Conservation (phyloP, 2,113 vertebrate genomes). For the Rhinogobius similis region DNA sequence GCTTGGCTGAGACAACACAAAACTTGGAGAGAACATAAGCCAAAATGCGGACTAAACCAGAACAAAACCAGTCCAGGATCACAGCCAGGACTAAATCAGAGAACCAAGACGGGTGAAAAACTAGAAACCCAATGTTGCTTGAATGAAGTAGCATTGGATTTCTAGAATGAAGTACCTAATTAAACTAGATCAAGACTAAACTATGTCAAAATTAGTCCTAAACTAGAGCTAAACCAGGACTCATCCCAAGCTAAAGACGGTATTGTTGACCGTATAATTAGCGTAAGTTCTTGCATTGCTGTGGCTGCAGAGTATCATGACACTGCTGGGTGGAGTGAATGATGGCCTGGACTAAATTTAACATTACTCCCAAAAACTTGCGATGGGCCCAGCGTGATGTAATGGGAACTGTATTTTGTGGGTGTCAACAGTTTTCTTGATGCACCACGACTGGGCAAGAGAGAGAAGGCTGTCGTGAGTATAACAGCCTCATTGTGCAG, state of each 20-base stretch:
- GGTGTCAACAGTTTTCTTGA: constrained; percentile 79
- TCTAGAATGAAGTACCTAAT: background rate
- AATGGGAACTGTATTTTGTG: constrained; percentile 80
- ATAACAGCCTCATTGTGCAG: constrained; percentile 80
- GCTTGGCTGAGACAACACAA: constrained; percentile 44
- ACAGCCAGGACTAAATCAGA: background rate
- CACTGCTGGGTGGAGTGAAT: constrained; percentile 72
- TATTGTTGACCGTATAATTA: constrained; percentile 23
- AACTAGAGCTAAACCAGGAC: background rate
- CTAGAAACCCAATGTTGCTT: background rate
- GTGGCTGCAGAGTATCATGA: constrained; percentile 62
- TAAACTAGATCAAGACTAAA: background rate
- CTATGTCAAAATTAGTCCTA: background rate
- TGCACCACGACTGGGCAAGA: constrained; percentile 66
- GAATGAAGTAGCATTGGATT: too few species aligned
- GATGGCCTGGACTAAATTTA: constrained; percentile 67
- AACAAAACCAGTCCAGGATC: background rate
- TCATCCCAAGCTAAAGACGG: background rate
- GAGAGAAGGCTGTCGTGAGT: constrained; percentile 68
- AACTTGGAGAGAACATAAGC: background rate
- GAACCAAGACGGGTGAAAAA: background rate
- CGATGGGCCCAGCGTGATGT: constrained; percentile 74
- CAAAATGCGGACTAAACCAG: constrained; percentile 35
- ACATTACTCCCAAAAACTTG: constrained; percentile 63
- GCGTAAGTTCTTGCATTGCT: constrained; percentile 23